phyloP scores from a whole-genome alignment of 2,888 invertebrate species.

The Cataglyphis albicans region DNA sequence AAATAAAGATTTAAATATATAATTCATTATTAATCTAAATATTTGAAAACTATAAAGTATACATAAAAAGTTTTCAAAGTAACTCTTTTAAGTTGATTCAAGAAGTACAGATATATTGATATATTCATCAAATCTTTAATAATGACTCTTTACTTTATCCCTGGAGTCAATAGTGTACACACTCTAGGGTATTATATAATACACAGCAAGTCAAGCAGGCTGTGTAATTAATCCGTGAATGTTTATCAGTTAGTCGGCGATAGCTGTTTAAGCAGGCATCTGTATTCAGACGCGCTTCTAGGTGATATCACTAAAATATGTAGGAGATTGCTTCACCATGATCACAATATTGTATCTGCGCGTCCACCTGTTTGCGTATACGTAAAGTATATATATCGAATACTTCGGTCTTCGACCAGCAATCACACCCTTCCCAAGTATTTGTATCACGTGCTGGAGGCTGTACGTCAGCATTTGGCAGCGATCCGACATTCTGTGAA shows the following conservation, averaged over 20 bases:
- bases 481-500: slow-evolving; percentile 35
- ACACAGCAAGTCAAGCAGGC: not conserved
- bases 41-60: not conserved
- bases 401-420: slow-evolving; percentile 30
- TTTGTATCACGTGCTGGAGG: slow-evolving; percentile 48
- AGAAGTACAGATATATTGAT: not conserved
- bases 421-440: slow-evolving; percentile 31
- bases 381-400: slow-evolving; percentile 24
- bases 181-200: slow-evolving; percentile 21
- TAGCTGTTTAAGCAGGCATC: slow-evolving; percentile 45
- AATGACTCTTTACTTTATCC: slow-evolving; percentile 7
- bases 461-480: slow-evolving; percentile 59
- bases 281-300: slow-evolving; percentile 41
- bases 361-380: slow-evolving; percentile 26
- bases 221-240: slow-evolving; percentile 49
- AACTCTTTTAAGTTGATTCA: not conserved
- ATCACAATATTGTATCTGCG: slow-evolving; percentile 12
- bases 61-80: not conserved
- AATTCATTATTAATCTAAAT: not conserved
- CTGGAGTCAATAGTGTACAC: not conserved
- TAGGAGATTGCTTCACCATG: slow-evolving; percentile 26
- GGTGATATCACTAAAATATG: slow-evolving; percentile 37
- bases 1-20: not conserved
- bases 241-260: slow-evolving; percentile 48
- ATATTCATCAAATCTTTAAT: not conserved